Conservation (phyloP, 2,113 vertebrate species). For the Verasper variegatus region DNA sequence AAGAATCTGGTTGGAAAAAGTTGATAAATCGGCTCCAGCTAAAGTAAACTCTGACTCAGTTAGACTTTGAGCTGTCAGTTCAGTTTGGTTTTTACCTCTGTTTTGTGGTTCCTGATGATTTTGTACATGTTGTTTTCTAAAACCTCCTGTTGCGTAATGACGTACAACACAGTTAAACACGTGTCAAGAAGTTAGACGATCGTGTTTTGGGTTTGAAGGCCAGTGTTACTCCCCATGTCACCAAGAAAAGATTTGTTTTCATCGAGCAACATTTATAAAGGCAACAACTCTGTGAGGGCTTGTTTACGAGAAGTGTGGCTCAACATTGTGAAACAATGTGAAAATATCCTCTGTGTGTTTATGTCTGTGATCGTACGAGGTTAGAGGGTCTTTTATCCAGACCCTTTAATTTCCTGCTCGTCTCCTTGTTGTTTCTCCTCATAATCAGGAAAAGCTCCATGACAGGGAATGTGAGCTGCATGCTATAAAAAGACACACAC, state of each 20-base stretch:
- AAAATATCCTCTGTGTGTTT: conserved; percentile 38
- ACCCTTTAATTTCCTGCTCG: conserved; percentile 80
- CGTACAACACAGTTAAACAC: no score
- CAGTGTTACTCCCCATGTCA: not conserved
- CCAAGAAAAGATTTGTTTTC: conserved; percentile 27
- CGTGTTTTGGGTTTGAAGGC: not conserved
- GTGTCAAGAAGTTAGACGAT: no score
- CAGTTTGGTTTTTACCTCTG: no score
- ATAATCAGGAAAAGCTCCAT: conserved; percentile 75
- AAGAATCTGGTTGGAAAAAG: not conserved
- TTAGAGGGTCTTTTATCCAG: conserved; percentile 58
- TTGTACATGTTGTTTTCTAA: no score
- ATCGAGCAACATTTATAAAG: not conserved
- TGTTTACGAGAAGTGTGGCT: conserved; percentile 40
- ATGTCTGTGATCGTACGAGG: conserved; percentile 47
- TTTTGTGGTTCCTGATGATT: no score
- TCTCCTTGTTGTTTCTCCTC: conserved; percentile 68
- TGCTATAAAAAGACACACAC: conserved; percentile 64
- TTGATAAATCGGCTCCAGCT: not conserved
- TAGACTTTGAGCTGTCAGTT: no score
- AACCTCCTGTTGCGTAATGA: no score
- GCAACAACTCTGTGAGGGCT: conserved; percentile 13
- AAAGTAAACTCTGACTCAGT: not conserved
- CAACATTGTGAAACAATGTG: conserved; percentile 45
- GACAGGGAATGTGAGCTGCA: conserved; percentile 61